phyloP scores from a whole-genome alignment of 2,888 invertebrate genomes.

The Zhengitettix transpicula region DNA sequence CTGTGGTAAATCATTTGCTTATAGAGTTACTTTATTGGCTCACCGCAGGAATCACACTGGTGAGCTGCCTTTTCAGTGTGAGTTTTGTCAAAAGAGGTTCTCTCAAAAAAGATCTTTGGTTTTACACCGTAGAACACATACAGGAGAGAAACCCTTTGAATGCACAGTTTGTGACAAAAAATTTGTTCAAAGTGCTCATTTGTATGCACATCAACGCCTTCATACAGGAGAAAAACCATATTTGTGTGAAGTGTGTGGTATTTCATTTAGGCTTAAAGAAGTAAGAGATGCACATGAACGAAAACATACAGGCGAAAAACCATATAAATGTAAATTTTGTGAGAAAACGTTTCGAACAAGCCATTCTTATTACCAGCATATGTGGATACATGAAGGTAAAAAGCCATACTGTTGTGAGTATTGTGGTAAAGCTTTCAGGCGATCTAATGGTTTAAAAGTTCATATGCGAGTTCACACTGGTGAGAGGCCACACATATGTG shows the following conservation, averaged over 20 bases:
- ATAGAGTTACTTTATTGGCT: constrained; percentile 28
- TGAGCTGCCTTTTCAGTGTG: constrained; percentile 15
- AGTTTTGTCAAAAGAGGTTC: constrained; percentile 11
- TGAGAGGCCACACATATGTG: constrained; percentile 22
- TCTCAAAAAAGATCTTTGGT: constrained; percentile 11
- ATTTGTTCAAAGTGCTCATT: constrained; percentile 12
- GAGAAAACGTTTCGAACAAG: constrained; percentile 33
- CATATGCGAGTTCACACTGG: constrained; percentile 41
- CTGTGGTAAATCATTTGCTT: constrained; percentile 38
- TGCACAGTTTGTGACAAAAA: constrained; percentile 9
- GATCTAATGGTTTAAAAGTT: constrained; percentile 45
- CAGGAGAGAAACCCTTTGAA: constrained; percentile 11
- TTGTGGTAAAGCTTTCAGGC: constrained; percentile 43
- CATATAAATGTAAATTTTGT: constrained; percentile 22
- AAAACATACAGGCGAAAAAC: constrained; percentile 21
- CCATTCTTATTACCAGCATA: constrained; percentile 46
- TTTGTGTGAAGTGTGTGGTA: constrained; percentile 6
- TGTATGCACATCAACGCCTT: constrained; percentile 10
- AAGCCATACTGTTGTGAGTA: constrained; percentile 42
- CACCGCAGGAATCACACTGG: constrained; percentile 30
- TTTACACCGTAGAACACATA: constrained; percentile 11
- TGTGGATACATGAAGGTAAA: constrained; percentile 37
- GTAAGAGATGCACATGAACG: constrained; percentile 19
- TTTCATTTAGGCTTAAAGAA: constrained; percentile 11
- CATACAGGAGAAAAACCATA: constrained; percentile 14